These are phyloP conservation scores for Timema podura DNA, from an alignment of 2,888 invertebrate species.

Conservation along the genomic window DNA sequence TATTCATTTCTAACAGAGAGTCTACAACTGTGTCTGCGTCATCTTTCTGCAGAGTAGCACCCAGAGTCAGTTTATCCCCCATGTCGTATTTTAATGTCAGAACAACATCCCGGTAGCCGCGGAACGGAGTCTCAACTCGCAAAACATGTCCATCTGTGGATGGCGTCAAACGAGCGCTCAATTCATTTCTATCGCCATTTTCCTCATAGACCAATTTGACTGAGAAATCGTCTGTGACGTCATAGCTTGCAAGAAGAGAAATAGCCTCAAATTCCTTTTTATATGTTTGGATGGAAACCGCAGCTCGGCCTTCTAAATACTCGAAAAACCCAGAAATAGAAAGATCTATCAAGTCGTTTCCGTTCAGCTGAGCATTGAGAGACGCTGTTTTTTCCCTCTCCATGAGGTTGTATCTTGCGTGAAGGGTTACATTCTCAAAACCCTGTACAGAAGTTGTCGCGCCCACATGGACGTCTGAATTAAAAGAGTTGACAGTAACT, in stretches of 20 bases:
- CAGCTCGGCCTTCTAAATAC: not conserved
- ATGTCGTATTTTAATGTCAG: too few species aligned
- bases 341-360: constrained; percentile 2
- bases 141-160: constrained; percentile 25
- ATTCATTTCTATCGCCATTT: constrained; percentile 26
- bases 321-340: constrained; percentile 4
- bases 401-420: constrained; percentile 17
- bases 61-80: too few species aligned
- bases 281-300: constrained; percentile 22
- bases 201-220: constrained; percentile 25
- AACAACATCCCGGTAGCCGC: not conserved
- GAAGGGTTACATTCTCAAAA: constrained; percentile 16
- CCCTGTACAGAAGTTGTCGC: constrained; percentile 15
- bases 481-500: not conserved
- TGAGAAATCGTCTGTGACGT: constrained; percentile 31
- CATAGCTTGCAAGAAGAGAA: constrained; percentile 28
- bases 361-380: not conserved
- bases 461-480: constrained; percentile 13
- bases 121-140: constrained; percentile 31
- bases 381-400: constrained; percentile 14
- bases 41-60: too few species aligned
- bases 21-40: too few species aligned
- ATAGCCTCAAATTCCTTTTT: constrained; percentile 17
- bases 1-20: too few species aligned
- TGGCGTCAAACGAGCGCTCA: constrained; percentile 29